Evolutionary conservation across 2,797 vertebrate species (phyloP).

Genomic region (Hydrocynus forskahlii): DNA sequence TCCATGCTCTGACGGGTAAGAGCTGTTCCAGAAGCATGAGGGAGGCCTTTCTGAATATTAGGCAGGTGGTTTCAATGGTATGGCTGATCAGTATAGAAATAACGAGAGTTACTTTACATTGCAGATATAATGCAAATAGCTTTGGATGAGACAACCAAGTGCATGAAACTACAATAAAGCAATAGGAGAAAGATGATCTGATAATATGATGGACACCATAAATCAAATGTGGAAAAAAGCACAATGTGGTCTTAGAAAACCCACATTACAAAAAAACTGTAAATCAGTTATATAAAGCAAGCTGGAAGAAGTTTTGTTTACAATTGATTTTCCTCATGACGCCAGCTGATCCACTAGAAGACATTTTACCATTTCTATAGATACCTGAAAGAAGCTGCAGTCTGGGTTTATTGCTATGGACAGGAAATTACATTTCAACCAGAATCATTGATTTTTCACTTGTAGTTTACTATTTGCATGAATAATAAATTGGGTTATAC

Average conservation of each 20-base stretch:
- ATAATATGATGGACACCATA: background rate
- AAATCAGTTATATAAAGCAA: conserved; percentile 3
- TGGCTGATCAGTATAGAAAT: background rate
- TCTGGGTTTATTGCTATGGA: background rate
- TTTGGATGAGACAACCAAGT: background rate
- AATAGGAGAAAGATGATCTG: too few species aligned
- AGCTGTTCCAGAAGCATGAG: too few species aligned
- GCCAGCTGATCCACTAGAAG: conserved; percentile 32
- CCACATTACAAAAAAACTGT: conserved; percentile 7
- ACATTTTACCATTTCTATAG: conserved; percentile 38
- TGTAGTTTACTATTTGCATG: background rate
- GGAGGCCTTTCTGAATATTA: too few species aligned
- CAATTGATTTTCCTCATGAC: conserved; percentile 36
- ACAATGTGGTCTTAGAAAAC: conserved; percentile 2
- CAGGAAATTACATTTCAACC: conserved; percentile 19
- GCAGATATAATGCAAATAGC: background rate
- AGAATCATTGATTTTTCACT: conserved; percentile 43
- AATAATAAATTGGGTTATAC: background rate
- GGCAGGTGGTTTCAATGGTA: too few species aligned
- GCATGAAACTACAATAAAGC: too few species aligned
- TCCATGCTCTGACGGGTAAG: too few species aligned
- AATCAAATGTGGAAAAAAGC: background rate
- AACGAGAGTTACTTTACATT: background rate
- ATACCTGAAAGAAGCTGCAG: conserved; percentile 41
- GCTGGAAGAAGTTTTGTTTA: conserved; percentile 34